A percentile compares a stretch with the other conserved stretches of the same genome.
Conservation (phyloP, 2,888 invertebrate genomes). For the Acrobasis repandana region DNA sequence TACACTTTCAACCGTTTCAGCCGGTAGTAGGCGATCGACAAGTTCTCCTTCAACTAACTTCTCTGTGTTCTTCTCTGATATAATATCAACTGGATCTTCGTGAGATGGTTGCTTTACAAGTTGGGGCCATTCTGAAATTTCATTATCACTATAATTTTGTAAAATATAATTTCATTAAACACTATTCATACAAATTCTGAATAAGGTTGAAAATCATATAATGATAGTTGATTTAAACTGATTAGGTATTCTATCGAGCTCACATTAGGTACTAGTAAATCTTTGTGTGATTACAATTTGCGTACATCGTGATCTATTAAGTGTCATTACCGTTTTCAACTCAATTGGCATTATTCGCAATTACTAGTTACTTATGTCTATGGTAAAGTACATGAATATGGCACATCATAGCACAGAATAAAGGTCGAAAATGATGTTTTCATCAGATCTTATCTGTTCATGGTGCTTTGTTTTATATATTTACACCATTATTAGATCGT, state of each 20-base stretch:
- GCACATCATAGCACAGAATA: background rate
- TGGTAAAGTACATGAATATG: background rate
- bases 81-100: slow-evolving; percentile 4
- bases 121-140: slow-evolving; percentile 56
- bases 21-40: slow-evolving; percentile 29
- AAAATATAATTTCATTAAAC: too few species aligned
- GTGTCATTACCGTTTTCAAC: slow-evolving; percentile 20
- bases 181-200: background rate
- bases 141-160: background rate
- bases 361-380: background rate
- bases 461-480: background rate
- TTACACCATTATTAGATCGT: background rate
- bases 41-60: background rate
- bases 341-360: slow-evolving; percentile 9
- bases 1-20: slow-evolving; percentile 35
- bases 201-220: background rate
- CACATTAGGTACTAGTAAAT: background rate
- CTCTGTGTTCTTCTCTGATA: slow-evolving; percentile 29
- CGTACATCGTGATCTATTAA: slow-evolving; percentile 28
- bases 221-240: background rate
- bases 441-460: background rate
- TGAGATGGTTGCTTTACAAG: slow-evolving; percentile 14
- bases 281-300: slow-evolving; percentile 2
- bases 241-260: background rate
- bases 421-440: slow-evolving; percentile 4